Base-by-base conservation (phyloP, 2,888 invertebrate genomes). In the Idaea straminata region DNA sequence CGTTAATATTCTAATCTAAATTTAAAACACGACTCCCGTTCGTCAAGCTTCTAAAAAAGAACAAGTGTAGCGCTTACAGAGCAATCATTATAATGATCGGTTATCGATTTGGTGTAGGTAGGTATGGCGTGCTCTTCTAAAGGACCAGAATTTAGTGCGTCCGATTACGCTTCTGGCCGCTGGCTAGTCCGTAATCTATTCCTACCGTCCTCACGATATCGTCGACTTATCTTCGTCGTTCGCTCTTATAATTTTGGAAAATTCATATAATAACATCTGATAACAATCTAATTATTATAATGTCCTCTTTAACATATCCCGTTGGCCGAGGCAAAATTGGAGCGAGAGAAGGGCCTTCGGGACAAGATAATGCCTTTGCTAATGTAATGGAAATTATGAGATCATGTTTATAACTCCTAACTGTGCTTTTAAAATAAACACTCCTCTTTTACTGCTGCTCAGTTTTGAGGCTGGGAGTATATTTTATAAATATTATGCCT, bases 241-340 rank as follows among this genome's bases (percentile, higher is more conserved):
- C 81, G 77, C 83, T 87, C 84, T 90, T 90, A 90, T 90, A 90
- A 91, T 92, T 91, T 90, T 85, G 83, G 84, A 82, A 91, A 92
- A 90, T 91, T 89, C 89, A 85, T 91, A 91, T 91, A 90, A 92
- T 91, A 91, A 91, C 82, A 86, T 90, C 89, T 89, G 91, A 91
- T 91, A 91, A 91, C 90, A 88, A 91, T 91, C 90, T 90, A 89
- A 92, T 91, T 91, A 91, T 92, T 89, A 90, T 92, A 92, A 92
- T 91, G 89, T 89, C 87, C 91, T 91, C 83, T 89, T 92, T 91
- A 92, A 89, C 89, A 91, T 92, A 91, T 89, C 86, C 88, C 88
- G 88, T 89, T 87, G 83, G 82, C 75, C 77, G 79, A 79, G 75
- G 78, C 83, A 71, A 89, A 90, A 90, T 91, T 89, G 85, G 88